Conservation (phyloP, 1,140 invertebrate genomes). For the Euwallacea similis region DNA sequence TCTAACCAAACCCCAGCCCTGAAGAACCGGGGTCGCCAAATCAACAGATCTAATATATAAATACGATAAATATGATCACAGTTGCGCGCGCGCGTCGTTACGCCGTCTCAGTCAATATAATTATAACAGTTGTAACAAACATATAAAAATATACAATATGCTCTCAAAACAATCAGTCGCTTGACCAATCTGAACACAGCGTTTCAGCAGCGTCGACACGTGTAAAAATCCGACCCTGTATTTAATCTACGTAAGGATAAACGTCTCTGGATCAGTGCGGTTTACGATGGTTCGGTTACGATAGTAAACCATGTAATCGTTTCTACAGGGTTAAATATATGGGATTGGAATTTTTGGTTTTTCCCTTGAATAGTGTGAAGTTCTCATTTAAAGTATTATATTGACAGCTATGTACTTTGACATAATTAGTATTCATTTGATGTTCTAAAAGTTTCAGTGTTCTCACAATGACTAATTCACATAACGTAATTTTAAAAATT, state of each 20-base stretch:
- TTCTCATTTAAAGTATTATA: too few relatives aligned
- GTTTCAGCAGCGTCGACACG: conserved; percentile 42
- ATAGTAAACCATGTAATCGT: too few relatives aligned
- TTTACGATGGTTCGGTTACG: neutral
- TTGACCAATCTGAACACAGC: conserved; percentile 47
- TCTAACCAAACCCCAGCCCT: conserved; percentile 23
- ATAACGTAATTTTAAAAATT: too few relatives aligned
- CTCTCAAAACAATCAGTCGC: conserved; percentile 52
- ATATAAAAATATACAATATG: conserved; percentile 56
- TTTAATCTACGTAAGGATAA: conserved; percentile 5
- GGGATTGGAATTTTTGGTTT: too few relatives aligned
- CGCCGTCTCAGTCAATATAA: conserved; percentile 53
- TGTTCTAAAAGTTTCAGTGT: too few relatives aligned
- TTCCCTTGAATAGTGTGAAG: too few relatives aligned
- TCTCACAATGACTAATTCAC: too few relatives aligned
- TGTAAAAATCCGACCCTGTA: conserved; percentile 37
- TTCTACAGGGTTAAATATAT: too few relatives aligned
- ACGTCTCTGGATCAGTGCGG: neutral
- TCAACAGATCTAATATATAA: conserved; percentile 53
- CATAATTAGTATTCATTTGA: too few relatives aligned
- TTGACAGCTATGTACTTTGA: too few relatives aligned
- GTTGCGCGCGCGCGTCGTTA: conserved; percentile 44
- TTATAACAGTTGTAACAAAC: conserved; percentile 56
- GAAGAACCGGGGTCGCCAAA: conserved; percentile 21
- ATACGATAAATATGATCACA: conserved; percentile 56